Evolutionary conservation across 2,797 vertebrate species (phyloP), one percentile per base, ranked within the genome.

Genomic region (Adelosebastes latens): DNA sequence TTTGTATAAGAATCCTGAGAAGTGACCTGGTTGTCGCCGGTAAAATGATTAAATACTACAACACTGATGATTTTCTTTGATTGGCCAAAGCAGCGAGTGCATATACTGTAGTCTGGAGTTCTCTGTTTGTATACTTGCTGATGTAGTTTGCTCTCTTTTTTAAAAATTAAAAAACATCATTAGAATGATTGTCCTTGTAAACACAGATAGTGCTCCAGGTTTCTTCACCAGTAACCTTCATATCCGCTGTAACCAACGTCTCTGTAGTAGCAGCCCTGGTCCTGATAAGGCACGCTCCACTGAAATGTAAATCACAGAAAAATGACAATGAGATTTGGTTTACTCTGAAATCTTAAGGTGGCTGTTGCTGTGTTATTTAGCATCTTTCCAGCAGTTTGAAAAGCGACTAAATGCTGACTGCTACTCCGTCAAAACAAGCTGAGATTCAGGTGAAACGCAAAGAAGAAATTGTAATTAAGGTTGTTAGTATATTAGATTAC

Each of bases 241-340:
- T 95, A 94, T 36, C 69, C 31, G 18, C 93, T 93, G 75, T 79
- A 85, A 22, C 73, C 77, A 34, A 82, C 72, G 76, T 72, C 75
- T 71, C 80, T 82, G 72, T 95, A 95, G 81, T 96, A 96, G 90
- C 87, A 94, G 60, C 94, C 88, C 90, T 93, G 95, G 87, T 95
- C 95, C 87, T 95, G 94, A 93, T 96, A 94, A 64, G 93, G 90
- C 63, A 67, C 73, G 79, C 93, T 95, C 97, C 97, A 97, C 97
- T 98, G 91, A 83, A 95, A 88, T 69, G 70, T n/a, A 82, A 92
- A 82, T 24, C 86, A 79, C 67, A 70, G 3, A 32, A 73, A 70
- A 70, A 73, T 16, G 16, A 85, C 7, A 31, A 59, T 20, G 11
- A 46, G 4, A 42, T 59, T 46, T 22, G 14, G 3, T 53, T 75